These are phyloP conservation scores for Oryzias melastigma DNA, from an alignment of 2,113 vertebrate species.

Conservation along the genomic window DNA sequence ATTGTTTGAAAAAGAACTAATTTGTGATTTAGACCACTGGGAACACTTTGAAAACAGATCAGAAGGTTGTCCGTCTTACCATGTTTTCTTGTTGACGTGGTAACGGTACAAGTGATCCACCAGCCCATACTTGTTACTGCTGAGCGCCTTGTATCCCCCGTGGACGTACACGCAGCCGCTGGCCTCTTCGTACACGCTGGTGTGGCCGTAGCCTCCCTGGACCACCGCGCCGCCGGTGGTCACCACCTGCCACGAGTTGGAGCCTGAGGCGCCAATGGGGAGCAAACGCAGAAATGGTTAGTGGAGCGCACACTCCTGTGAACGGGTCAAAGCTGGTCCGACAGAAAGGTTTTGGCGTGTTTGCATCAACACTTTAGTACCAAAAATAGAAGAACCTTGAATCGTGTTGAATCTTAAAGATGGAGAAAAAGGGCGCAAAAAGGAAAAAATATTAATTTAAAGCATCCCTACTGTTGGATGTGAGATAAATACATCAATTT, in stretches of 20 bases:
- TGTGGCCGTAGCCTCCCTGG: constrained; percentile 90
- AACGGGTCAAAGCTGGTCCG: constrained; percentile 14
- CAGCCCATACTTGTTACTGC: constrained; percentile 87
- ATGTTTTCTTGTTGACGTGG: constrained; percentile 79
- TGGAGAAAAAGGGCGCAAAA: constrained; percentile 6
- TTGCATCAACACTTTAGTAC: background rate
- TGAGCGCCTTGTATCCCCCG: constrained; percentile 89
- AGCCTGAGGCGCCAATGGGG: constrained; percentile 63
- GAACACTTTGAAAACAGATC: too few relatives aligned
- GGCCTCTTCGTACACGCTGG: constrained; percentile 83
- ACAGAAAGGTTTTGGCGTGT: constrained; percentile 35
- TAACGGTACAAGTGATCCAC: constrained; percentile 90
- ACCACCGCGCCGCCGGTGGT: constrained; percentile 82
- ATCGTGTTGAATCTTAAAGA: constrained; percentile 24
- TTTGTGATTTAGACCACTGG: too few relatives aligned
- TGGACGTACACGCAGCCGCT: constrained; percentile 84
- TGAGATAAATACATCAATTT: background rate
- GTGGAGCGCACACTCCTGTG: background rate
- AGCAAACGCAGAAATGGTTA: background rate
- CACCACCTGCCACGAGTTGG: constrained; percentile 82
- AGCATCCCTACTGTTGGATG: background rate
- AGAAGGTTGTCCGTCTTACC: constrained; percentile 72
- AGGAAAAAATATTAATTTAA: background rate
- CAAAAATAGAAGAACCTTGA: constrained; percentile 21
- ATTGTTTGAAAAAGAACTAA: too few relatives aligned